phyloP scores from a whole-genome alignment of 2,113 vertebrate species.

The Onychostoma macrolepis region DNA sequence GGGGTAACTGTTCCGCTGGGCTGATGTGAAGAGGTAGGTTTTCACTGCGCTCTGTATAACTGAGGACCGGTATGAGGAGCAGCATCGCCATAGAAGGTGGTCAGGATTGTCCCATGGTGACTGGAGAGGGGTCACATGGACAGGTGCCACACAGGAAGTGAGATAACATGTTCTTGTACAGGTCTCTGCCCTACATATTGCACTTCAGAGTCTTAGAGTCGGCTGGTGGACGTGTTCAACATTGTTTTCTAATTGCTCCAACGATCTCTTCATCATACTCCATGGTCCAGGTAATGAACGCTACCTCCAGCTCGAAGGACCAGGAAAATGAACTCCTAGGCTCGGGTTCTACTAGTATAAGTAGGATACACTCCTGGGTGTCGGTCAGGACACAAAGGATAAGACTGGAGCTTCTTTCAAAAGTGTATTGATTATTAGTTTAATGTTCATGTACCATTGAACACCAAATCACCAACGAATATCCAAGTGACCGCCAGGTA shows the following conservation, averaged over 20 bases:
- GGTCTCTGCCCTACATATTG: background rate
- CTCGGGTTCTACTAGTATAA: background rate
- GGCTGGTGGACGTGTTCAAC: background rate
- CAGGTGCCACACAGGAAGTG: background rate
- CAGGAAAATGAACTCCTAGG: background rate
- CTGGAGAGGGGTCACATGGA: background rate
- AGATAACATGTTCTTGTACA: background rate
- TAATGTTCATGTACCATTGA: background rate
- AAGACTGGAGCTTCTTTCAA: background rate
- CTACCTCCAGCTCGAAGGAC: background rate
- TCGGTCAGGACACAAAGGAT: background rate
- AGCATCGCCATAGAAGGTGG: background rate
- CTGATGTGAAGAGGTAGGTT: background rate
- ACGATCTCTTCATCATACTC: background rate
- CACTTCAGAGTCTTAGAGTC: slow-evolving; percentile 5
- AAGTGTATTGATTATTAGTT: background rate
- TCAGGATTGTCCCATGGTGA: background rate
- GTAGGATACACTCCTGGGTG: background rate
- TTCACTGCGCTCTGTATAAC: background rate
- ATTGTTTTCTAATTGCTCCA: background rate
- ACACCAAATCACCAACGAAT: background rate
- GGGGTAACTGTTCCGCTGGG: background rate
- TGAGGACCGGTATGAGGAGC: background rate
- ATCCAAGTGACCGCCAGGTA: background rate
- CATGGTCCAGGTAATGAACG: background rate